Base-by-base conservation (phyloP, 2,113 vertebrate genomes). In the Paedocypris sp. region DNA sequence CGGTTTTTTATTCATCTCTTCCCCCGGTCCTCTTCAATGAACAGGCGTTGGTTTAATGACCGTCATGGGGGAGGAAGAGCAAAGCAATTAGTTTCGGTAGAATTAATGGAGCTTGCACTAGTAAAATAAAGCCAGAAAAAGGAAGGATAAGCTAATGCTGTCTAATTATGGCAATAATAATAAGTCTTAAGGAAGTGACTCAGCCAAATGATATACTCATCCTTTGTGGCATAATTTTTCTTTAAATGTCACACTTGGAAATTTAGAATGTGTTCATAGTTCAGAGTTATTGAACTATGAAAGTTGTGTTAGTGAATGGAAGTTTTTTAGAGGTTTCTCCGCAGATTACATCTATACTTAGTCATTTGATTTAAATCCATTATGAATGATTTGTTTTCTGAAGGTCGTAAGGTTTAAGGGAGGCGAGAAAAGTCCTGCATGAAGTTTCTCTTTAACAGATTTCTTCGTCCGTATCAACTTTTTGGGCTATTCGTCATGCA, bases 101-200 rank as follows among this genome's bases (percentile, higher is more conserved):
- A 69, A 64, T 33, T 20, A 64, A 54, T 52, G 36, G 31, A 56
- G n/a, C 47, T 41, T 68, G 15, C 18, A 3, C 5, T 28, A 62
- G 60, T 50, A 45, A 52, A 15, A 13, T 53, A 18, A 28, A 28
- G 18, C 32, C 10, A 11, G 26, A 33, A 60, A 28, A 18, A 13
- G 11, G 13, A 54, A 9, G 23, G 23, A 16, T 47, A 52, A 58
- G 60, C 19, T 60, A 64, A 60, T 54, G 10, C 4, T 18, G 28
- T 29, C 48, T 69, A 60, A 64, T 65, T 33, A 56, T 60, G 29
- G 25, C 49, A 60, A 45, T 52, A 48, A 49, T n/a, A n/a, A 28
- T 56, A 35, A 46, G 18, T 12, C 54, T 33, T 18, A 16, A 48
- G 54, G 48, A 48, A 54, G 50, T 60, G 61, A 69, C 33, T 69